Percentiles rank a stretch among this genome's conserved stretches.
phyloP scores from a whole-genome alignment of 2,797 vertebrate genomes.

The Sebastes dallii region DNA sequence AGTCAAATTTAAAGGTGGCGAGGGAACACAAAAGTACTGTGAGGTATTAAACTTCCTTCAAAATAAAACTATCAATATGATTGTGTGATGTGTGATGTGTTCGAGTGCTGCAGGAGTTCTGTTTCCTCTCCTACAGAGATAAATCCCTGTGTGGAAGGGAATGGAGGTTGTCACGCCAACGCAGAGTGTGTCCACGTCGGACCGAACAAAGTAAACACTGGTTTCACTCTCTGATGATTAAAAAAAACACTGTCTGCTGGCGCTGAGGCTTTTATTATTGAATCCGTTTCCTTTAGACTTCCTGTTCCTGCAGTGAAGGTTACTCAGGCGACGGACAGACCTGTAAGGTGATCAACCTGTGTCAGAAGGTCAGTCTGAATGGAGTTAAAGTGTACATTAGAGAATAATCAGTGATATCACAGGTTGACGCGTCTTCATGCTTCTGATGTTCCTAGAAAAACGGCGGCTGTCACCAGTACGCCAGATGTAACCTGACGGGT shows the following conservation, averaged over 20 bases:
- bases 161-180: conserved; percentile 85
- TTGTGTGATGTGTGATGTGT: not conserved
- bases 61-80: not conserved
- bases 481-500: conserved; percentile 85
- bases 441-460: conserved; percentile 82
- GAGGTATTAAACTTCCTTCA: not conserved
- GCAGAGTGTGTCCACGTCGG: conserved; percentile 91
- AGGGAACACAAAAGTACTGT: not conserved
- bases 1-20: not conserved
- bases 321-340: conserved; percentile 85
- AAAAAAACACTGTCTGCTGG: not conserved
- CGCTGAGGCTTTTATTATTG: not conserved
- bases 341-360: conserved; percentile 85
- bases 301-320: conserved; percentile 84
- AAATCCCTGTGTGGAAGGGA: conserved; percentile 88
- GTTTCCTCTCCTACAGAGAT: conserved; percentile 82
- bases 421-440: not conserved
- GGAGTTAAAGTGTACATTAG: not conserved
- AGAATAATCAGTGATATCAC: not conserved
- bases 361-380: conserved; percentile 78
- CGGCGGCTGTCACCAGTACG: conserved; percentile 86
- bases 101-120: conserved; percentile 7
- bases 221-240: not conserved
- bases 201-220: conserved; percentile 87
- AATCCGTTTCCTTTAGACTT: conserved; percentile 74